Percentiles rank a stretch among this genome's conserved stretches.
Evolutionary conservation across 2,888 invertebrate species (phyloP).

Genomic region (Hesperia comma): DNA sequence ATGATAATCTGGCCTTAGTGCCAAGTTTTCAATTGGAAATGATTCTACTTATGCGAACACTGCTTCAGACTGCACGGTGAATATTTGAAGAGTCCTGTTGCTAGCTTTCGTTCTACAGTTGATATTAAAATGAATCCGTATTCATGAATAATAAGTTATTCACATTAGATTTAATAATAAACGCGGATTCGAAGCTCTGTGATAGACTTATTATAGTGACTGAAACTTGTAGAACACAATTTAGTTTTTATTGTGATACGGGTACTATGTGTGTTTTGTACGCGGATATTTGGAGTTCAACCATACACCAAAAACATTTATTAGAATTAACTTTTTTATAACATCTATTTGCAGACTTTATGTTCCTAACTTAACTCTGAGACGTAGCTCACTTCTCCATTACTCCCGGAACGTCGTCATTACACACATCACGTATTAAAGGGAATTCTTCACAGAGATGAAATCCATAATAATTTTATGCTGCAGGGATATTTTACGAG

Average conservation of each 20-base stretch:
- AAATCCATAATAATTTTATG: constrained; percentile 27
- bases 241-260: too few relatives aligned
- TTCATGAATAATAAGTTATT: constrained; percentile 2
- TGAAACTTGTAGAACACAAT: neutral
- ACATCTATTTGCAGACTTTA: too few relatives aligned
- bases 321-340: too few relatives aligned
- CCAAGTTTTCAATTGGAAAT: constrained; percentile 1
- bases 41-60: neutral
- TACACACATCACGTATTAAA: constrained; percentile 9
- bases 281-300: too few relatives aligned
- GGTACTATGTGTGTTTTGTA: too few relatives aligned
- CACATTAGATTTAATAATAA: neutral
- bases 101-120: neutral
- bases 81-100: constrained; percentile 3
- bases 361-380: too few relatives aligned
- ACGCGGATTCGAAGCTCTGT: neutral
- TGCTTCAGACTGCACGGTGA: neutral
- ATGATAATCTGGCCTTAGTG: neutral
- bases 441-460: constrained; percentile 18
- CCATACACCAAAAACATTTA: too few relatives aligned
- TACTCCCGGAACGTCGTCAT: neutral
- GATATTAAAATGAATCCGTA: neutral
- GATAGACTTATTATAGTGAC: neutral
- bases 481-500: constrained; percentile 25
- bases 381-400: too few relatives aligned